Evolutionary conservation across 2,797 vertebrate species (phyloP).

Genomic region (Characodon lateralis): DNA sequence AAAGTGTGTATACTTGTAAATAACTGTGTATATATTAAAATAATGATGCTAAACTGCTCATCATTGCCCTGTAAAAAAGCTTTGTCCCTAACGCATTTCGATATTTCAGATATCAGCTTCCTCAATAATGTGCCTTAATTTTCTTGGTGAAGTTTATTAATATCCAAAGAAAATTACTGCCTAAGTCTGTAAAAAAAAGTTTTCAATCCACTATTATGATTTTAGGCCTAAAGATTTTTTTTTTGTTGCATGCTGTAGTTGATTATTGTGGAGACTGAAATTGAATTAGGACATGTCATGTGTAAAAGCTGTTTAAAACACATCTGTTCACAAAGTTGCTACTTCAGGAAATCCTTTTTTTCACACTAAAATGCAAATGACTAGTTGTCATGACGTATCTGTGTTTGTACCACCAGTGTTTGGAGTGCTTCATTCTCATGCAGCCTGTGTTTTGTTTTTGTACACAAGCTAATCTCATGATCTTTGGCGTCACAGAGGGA

Average conservation of each 20-base stretch:
- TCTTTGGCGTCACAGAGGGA: too few species aligned
- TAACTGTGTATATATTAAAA: not conserved
- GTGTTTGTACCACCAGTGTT: not conserved
- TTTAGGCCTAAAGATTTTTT: not conserved
- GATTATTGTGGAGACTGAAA: not conserved
- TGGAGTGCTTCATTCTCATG: not conserved
- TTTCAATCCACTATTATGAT: too few species aligned
- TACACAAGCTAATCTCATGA: not conserved
- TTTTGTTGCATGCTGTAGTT: not conserved
- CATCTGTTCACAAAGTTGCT: not conserved
- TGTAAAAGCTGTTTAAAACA: not conserved
- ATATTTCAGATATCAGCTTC: not conserved
- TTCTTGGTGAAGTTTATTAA: not conserved
- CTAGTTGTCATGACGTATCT: too few species aligned
- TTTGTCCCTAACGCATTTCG: too few species aligned
- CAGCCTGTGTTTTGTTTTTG: not conserved
- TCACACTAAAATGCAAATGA: not conserved
- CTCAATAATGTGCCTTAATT: not conserved
- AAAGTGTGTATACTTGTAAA: not conserved
- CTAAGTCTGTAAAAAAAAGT: not conserved
- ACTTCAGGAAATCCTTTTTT: not conserved
- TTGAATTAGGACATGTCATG: not conserved
- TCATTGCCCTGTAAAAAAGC: not conserved
- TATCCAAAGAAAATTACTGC: not conserved
- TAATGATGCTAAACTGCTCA: not conserved